Evolutionary conservation across 2,797 vertebrate species (phyloP).

Genomic region (Pangasius macronema): DNA sequence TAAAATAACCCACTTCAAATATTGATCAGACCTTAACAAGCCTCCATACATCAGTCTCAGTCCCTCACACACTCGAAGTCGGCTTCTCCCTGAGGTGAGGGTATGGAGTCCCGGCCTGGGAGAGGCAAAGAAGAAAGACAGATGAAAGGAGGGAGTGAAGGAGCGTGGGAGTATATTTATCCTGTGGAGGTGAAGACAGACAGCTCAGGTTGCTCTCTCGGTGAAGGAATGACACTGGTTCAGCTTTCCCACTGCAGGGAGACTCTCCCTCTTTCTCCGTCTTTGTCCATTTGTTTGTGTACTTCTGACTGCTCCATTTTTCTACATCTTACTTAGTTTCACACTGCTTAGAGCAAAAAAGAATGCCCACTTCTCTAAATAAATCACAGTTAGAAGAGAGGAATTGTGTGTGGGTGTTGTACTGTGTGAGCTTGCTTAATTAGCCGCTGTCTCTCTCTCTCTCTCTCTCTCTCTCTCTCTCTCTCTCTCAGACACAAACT

Average conservation of each 20-base stretch:
- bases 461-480: slow-evolving; percentile 47
- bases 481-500: slow-evolving; percentile 56
- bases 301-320: background rate
- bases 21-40: slow-evolving; percentile 62
- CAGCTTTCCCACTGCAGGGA: background rate
- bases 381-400: background rate
- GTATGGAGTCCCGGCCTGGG: background rate
- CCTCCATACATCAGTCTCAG: slow-evolving; percentile 42
- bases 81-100: slow-evolving; percentile 13
- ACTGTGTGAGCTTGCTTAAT: slow-evolving; percentile 59
- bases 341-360: background rate
- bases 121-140: slow-evolving; percentile 9
- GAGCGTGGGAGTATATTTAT: slow-evolving; percentile 27
- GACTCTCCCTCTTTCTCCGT: background rate
- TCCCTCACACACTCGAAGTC: background rate
- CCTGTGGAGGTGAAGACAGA: slow-evolving; percentile 40
- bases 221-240: slow-evolving; percentile 16
- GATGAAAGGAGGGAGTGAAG: slow-evolving; percentile 1
- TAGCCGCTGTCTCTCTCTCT: slow-evolving; percentile 62
- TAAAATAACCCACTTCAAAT: slow-evolving; percentile 61
- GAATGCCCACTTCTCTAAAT: slow-evolving; percentile 1
- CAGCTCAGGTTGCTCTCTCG: slow-evolving; percentile 27
- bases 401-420: slow-evolving; percentile 21
- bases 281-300: slow-evolving; percentile 4
- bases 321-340: slow-evolving; percentile 13